These are phyloP conservation scores for Empidonax alnorum DNA, from an alignment of 2,113 vertebrate genomes.

Conservation along the genomic window DNA sequence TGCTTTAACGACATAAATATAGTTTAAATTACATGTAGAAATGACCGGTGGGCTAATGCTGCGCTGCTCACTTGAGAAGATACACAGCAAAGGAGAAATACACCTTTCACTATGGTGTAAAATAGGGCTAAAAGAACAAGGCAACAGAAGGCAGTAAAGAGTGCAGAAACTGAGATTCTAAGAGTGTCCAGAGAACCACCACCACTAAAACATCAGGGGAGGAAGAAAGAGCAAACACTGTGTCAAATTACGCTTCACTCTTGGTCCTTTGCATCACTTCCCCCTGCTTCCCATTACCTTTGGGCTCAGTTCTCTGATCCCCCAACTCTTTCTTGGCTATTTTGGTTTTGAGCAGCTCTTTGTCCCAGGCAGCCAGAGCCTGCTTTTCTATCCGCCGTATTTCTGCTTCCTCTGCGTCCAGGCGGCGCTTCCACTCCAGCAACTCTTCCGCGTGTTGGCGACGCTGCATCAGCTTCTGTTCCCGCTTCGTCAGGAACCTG, in stretches of 20 bases:
- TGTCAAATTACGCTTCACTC: not conserved
- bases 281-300: conserved; percentile 57
- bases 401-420: conserved; percentile 92
- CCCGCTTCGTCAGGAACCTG: conserved; percentile 95
- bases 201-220: not conserved
- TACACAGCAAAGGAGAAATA: not conserved
- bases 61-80: not conserved
- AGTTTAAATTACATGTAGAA: not conserved
- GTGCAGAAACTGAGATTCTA: not conserved
- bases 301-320: conserved; percentile 71
- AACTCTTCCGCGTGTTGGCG: conserved; percentile 91
- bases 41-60: not conserved
- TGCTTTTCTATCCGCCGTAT: conserved; percentile 90
- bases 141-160: not conserved
- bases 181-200: not conserved
- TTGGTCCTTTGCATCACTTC: not conserved
- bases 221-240: not conserved
- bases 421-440: conserved; percentile 89
- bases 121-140: not conserved
- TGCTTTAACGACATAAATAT: not conserved
- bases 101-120: not conserved
- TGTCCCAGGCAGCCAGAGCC: conserved; percentile 90
- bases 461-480: conserved; percentile 93
- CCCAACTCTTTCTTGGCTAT: conserved; percentile 71
- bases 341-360: conserved; percentile 76